phyloP scores from a whole-genome alignment of 53 echinoderm and acorn worm genomes.

The Paracentrotus lividus region DNA sequence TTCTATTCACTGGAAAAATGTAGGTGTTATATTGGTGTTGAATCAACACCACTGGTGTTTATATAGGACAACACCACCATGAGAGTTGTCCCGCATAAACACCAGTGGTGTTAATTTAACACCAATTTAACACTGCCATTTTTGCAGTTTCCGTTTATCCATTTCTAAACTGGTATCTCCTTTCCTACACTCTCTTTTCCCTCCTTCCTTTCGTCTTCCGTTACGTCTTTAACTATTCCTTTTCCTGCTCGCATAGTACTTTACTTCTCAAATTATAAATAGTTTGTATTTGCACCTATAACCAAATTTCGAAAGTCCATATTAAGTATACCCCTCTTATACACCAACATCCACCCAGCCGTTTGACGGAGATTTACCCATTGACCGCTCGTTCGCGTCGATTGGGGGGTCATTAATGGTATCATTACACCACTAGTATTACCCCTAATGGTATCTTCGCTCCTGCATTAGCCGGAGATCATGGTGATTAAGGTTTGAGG shows the following conservation, averaged over 20 bases:
- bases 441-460: not conserved
- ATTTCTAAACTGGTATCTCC: no score
- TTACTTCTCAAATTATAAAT: not conserved
- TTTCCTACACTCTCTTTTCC: not conserved
- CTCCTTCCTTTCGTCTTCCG: not conserved
- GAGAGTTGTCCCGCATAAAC: no score
- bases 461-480: not conserved
- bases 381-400: not conserved
- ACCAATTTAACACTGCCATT: no score
- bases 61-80: no score
- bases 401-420: not conserved
- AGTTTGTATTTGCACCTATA: no score
- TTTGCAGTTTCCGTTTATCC: no score
- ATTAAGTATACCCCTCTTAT: not conserved
- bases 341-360: not conserved
- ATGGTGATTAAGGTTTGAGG: slow-evolving; percentile 4
- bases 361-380: not conserved
- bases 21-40: no score
- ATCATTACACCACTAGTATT: not conserved
- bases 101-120: no score
- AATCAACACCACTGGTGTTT: no score
- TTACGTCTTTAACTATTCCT: not conserved
- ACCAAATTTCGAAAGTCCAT: no score
- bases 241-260: not conserved
- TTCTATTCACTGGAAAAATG: no score